Percentiles rank a stretch among this genome's conserved stretches.
Conservation (phyloP, 1,140 invertebrate species). For the Leptonema lineaticorne region DNA sequence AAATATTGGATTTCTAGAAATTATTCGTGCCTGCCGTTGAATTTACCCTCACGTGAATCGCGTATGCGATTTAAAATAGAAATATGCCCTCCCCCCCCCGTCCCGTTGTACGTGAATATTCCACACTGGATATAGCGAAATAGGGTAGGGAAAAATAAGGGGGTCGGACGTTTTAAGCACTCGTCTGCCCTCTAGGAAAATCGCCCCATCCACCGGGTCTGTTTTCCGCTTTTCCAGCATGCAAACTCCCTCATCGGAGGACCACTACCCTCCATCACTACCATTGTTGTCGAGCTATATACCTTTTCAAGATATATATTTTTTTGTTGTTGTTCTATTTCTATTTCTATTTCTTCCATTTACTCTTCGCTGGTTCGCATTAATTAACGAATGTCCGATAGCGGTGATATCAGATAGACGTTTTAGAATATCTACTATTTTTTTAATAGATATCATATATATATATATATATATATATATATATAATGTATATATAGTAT, state of each 20-base stretch:
- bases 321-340: no score
- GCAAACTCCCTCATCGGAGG: not conserved
- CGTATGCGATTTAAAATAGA: not conserved
- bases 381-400: conserved; percentile 10
- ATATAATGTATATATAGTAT: no score
- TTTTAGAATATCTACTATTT: no score
- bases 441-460: no score
- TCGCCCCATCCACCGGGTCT: not conserved
- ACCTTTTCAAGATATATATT: no score
- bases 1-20: not conserved
- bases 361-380: not conserved
- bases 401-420: no score
- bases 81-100: no score
- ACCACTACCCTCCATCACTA: not conserved
- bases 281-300: conserved; percentile 2
- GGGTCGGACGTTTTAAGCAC: not conserved
- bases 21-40: no score
- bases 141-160: not conserved
- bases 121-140: not conserved
- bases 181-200: not conserved
- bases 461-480: no score
- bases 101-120: no score
- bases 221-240: not conserved
- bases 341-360: not conserved
- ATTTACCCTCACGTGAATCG: no score